Conservation (phyloP, 2,888 invertebrate species). For the Choristoneura rosaceana region DNA sequence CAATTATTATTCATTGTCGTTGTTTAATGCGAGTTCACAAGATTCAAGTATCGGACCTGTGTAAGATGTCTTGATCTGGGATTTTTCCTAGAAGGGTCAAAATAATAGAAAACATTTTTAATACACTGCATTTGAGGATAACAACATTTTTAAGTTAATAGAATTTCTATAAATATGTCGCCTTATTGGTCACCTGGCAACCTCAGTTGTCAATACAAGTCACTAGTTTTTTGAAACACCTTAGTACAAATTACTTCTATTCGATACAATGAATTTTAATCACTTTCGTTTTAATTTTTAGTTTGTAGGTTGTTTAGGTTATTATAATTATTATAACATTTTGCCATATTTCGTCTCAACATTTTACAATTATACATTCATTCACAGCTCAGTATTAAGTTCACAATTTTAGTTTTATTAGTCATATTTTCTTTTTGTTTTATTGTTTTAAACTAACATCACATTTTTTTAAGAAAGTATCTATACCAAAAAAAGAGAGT, state of each 20-base stretch:
- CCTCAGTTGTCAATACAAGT: slow-evolving; percentile 38
- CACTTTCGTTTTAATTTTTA: slow-evolving; percentile 32
- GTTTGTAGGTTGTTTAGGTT: slow-evolving; percentile 40
- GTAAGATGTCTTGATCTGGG: background rate
- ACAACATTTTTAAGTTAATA: slow-evolving; percentile 3
- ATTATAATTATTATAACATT: slow-evolving; percentile 27
- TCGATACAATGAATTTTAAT: slow-evolving; percentile 42
- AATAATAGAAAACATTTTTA: no score
- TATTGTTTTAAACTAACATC: slow-evolving; percentile 26
- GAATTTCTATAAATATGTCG: background rate
- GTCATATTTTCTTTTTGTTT: slow-evolving; percentile 13
- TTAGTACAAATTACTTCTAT: slow-evolving; percentile 65
- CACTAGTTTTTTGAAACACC: slow-evolving; percentile 46
- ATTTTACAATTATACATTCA: slow-evolving; percentile 27
- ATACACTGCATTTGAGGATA: background rate
- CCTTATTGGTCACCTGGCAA: slow-evolving; percentile 18
- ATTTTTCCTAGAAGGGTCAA: no score
- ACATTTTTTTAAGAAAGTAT: slow-evolving; percentile 24
- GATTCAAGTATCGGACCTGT: background rate
- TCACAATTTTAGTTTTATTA: slow-evolving; percentile 33
- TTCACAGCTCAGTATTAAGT: slow-evolving; percentile 39
- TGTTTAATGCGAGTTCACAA: background rate
- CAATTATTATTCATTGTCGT: background rate
- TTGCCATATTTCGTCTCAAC: slow-evolving; percentile 38
- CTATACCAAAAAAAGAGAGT: slow-evolving; percentile 36